Evolutionary conservation across 2,113 vertebrate genomes (phyloP), one percentile per base, ranked within the genome.

Genomic region (Paramisgurnus dabryanus): DNA sequence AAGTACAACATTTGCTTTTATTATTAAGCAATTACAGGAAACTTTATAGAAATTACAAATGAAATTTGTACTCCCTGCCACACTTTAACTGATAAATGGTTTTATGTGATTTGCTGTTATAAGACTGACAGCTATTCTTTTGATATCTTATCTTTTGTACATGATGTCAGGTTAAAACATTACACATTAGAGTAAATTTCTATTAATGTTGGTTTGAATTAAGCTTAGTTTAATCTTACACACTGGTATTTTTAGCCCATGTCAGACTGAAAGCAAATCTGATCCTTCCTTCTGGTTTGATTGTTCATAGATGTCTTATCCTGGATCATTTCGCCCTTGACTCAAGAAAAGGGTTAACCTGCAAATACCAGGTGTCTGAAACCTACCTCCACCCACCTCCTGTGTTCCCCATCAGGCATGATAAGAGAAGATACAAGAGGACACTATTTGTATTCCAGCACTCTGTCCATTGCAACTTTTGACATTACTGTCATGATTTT

Each of bases 401-500:
- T 41, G 40, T 67, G 67, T 83, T 84, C 74, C 84, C 47, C 64
- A 80, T 90, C 89, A 92, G 92, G 88, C 87, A 94, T 93, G 93
- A 89, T 93, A 89, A 93, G 85, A 88, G 72, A 82, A 85, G 80
- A 68, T 81, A 86, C 53, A 65, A 81, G 72, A 88, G 82, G 88
- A 86, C 83, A 83, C 74, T 61, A 78, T 80, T 80, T 82, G 55
- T 58, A 67, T 81, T 74, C 83, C 84, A 39, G 9, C 70, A 34
- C 80, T 67, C 27, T 67, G 68, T 67, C 60, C 9, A 49, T 78
- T 70, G 82, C 89, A 89, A 85, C 88, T 50, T 80, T 82, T 90
- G 87, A 91, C 90, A 89, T 91, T 90, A 90, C 61, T 78, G 63
- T 87, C 89, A 93, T 94, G 92, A 91, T 85, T 74, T 84, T 89